A percentile compares a stretch with the other conserved stretches of the same genome.
phyloP scores from a whole-genome alignment of 2,113 vertebrate genomes.

The Rhombomys opimus region DNA sequence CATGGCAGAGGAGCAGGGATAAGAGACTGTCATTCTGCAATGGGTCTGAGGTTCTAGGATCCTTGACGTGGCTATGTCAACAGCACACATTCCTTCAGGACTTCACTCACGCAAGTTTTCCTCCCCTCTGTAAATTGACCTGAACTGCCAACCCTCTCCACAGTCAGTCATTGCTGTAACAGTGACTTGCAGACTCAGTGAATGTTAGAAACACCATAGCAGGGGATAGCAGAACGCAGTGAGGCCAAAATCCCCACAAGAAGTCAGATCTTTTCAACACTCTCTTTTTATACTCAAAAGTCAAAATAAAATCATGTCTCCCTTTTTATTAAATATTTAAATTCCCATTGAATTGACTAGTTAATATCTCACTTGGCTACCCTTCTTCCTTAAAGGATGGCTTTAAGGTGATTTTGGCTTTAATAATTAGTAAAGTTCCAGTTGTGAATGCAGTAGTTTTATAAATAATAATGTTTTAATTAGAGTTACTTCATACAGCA shows the following conservation, averaged over 20 bases:
- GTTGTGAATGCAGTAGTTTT: conserved; percentile 57
- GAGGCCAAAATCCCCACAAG: background rate
- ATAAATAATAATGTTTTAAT: conserved; percentile 74
- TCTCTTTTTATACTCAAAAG: background rate
- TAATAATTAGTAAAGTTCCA: conserved; percentile 75
- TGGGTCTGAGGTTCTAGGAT: background rate
- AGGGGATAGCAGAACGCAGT: background rate
- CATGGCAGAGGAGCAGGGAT: background rate
- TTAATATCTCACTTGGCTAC: conserved; percentile 68
- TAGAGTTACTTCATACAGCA: conserved; percentile 68
- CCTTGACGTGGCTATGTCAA: background rate
- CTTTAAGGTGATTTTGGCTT: conserved; percentile 51
- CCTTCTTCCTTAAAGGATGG: background rate
- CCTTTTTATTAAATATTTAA: conserved; percentile 40
- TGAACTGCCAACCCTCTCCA: background rate
- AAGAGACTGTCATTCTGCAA: background rate
- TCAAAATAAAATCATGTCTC: conserved; percentile 24
- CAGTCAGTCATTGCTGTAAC: background rate
- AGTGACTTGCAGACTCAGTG: background rate
- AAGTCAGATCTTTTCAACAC: conserved; percentile 50
- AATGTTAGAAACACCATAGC: background rate
- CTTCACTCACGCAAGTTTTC: background rate
- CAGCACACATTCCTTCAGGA: background rate
- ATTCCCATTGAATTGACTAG: conserved; percentile 51
- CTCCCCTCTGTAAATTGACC: background rate